Percentiles rank a stretch among this genome's conserved stretches.
These are phyloP conservation scores for Leucoma salicis DNA, from an alignment of 2,888 invertebrate genomes.

Conservation along the genomic window DNA sequence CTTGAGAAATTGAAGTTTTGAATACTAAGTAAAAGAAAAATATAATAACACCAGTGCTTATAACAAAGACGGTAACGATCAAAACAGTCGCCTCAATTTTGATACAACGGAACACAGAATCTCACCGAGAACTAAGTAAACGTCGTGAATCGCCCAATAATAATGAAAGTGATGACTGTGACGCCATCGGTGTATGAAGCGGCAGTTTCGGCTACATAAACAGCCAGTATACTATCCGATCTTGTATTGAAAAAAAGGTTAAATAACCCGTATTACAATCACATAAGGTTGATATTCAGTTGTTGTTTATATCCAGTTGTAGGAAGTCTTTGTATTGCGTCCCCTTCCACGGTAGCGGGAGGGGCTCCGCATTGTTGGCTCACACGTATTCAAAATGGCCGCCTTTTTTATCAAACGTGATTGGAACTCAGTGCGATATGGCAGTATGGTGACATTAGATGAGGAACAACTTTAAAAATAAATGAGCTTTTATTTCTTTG, in stretches of 20 bases:
- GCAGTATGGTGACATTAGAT: too few relatives aligned
- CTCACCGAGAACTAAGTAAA: constrained; percentile 70
- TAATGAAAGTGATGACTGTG: constrained; percentile 81
- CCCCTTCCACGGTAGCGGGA: constrained; percentile 60
- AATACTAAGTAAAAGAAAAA: too few relatives aligned
- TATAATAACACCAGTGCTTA: too few relatives aligned
- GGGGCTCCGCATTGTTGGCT: constrained; percentile 62
- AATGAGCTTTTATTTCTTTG: too few relatives aligned
- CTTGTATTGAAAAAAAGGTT: constrained; percentile 35
- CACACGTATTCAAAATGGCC: constrained; percentile 75
- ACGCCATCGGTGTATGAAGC: constrained; percentile 81
- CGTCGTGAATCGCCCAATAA: constrained; percentile 82
- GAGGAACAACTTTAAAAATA: too few relatives aligned
- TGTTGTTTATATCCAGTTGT: constrained; percentile 34
- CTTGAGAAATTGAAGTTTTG: too few relatives aligned
- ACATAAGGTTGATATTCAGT: constrained; percentile 38
- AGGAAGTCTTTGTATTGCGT: constrained; percentile 51
- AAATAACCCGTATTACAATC: constrained; percentile 26
- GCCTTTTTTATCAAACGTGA: constrained; percentile 56
- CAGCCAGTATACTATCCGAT: constrained; percentile 72
- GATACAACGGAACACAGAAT: constrained; percentile 75
- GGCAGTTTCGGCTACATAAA: constrained; percentile 82
- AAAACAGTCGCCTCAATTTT: constrained; percentile 67
- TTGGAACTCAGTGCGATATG: constrained; percentile 32
- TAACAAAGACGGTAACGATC: constrained; percentile 47